Evolutionary conservation across 2,888 invertebrate genomes (phyloP), one percentile per base, ranked within the genome.

Genomic region (Myathropa florea): DNA sequence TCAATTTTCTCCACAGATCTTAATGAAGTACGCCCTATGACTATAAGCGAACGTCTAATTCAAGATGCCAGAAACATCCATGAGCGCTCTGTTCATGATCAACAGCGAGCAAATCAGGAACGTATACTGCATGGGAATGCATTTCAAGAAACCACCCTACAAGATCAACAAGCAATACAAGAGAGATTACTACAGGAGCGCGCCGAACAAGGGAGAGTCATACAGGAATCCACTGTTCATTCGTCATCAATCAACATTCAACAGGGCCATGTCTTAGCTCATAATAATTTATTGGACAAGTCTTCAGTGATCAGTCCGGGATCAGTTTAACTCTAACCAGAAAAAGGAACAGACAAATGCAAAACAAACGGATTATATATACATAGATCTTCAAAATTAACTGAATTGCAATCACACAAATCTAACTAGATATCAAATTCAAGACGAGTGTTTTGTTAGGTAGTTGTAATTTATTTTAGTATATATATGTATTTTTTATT

Each of bases 281-380:
- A 88, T 81, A 88, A 83, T 57, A 88, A 88, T 77, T 83, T 89
- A 61, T 72, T 89, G 65, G 89, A 89, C 53, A 89, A 89, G 78
- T 88, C 88, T 63, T 71, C 89, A 46, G 83, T 89, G 81, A 76
- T 83, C n/a, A 80, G 83, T 33, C 86, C 86, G 10, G 78, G 86
- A 71, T 85, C 81, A 28, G 81, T 85, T 68, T 85, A 82, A 78
- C 33, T 46, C 10, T 12, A n/a, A 39, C 33, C 53, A 63, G 18
- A 24, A 65, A n/a, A 21, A 72, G 12, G 61, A 26, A 53, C 23
- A 61, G 3, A 59, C 23, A 59, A 59, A 12, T 59, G 23, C 26
- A 59, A 6, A 28, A 59, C 33, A 30, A 21, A 63, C n/a, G n/a
- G n/a, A 21, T 30, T 57, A 59, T 67, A 65, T 12, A 46, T 55